phyloP scores from a whole-genome alignment of 2,888 invertebrate species.

The Quadroppia sp. region DNA sequence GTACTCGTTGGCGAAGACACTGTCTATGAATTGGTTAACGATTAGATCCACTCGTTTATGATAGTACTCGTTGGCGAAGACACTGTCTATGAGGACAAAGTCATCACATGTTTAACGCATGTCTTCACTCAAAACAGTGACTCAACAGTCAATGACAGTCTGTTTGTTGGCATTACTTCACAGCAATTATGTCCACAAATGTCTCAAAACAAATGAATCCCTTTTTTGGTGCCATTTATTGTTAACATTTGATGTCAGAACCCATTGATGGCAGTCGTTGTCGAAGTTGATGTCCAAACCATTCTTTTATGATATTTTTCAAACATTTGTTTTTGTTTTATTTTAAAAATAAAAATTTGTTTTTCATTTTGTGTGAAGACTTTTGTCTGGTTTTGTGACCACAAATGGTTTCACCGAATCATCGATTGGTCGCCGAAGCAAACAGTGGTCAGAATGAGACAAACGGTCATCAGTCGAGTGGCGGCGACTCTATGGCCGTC shows the following conservation, averaged over 20 bases:
- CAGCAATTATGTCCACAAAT: not conserved
- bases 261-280: no score
- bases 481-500: no score
- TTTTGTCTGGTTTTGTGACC: no score
- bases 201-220: no score
- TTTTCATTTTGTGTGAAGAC: no score
- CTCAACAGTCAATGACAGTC: not conserved
- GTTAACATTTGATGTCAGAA: not conserved
- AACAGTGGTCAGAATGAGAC: not conserved
- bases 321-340: no score
- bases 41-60: not conserved
- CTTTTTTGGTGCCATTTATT: not conserved
- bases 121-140: not conserved
- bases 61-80: not conserved
- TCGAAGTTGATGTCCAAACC: no score
- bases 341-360: no score
- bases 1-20: not conserved
- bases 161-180: not conserved
- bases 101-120: constrained; percentile 23
- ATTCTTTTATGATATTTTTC: no score
- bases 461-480: no score
- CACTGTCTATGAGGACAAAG: not conserved
- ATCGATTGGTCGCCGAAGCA: not conserved
- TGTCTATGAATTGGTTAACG: not conserved
- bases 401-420: constrained; percentile 25